These are phyloP conservation scores for Xenopus borealis DNA, from an alignment of 2,113 vertebrate species.

Conservation along the genomic window DNA sequence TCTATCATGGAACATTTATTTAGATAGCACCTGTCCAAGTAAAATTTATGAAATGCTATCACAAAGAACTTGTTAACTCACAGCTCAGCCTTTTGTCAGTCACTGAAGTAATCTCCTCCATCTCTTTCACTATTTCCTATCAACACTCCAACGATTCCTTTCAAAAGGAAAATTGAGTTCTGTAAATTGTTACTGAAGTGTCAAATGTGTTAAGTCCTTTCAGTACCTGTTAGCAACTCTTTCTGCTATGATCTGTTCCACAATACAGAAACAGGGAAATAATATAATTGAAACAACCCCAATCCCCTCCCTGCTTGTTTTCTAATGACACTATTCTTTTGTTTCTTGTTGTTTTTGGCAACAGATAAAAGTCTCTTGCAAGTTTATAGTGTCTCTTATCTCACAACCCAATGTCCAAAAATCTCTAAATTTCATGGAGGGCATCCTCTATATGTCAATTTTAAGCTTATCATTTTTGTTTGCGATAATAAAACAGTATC, in stretches of 20 bases:
- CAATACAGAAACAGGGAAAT: slow-evolving; percentile 17
- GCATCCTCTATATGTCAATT: no score
- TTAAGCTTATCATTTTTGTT: no score
- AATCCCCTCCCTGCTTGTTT: slow-evolving; percentile 14
- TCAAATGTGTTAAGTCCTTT: slow-evolving; percentile 45
- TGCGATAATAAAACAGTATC: no score
- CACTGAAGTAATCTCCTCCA: slow-evolving; percentile 33
- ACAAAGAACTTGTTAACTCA: neutral
- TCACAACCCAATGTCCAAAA: no score
- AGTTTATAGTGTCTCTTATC: no score
- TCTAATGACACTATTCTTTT: slow-evolving; percentile 26
- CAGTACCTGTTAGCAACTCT: slow-evolving; percentile 39
- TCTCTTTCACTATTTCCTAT: slow-evolving; percentile 29
- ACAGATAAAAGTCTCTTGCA: slow-evolving; percentile 24
- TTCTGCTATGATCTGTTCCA: slow-evolving; percentile 31
- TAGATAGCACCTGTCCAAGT: no score
- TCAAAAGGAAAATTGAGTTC: slow-evolving; percentile 43
- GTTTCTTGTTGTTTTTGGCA: slow-evolving; percentile 28
- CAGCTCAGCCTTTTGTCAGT: slow-evolving; percentile 13
- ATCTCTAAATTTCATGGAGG: no score
- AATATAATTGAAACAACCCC: slow-evolving; percentile 38
- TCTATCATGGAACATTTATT: no score
- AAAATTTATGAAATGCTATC: no score
- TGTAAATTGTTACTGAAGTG: slow-evolving; percentile 44
- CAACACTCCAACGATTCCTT: slow-evolving; percentile 39